A percentile compares a stretch with the other conserved stretches of the same genome.
Conservation (phyloP, 2,797 vertebrate species). For the Karalla daura region DNA sequence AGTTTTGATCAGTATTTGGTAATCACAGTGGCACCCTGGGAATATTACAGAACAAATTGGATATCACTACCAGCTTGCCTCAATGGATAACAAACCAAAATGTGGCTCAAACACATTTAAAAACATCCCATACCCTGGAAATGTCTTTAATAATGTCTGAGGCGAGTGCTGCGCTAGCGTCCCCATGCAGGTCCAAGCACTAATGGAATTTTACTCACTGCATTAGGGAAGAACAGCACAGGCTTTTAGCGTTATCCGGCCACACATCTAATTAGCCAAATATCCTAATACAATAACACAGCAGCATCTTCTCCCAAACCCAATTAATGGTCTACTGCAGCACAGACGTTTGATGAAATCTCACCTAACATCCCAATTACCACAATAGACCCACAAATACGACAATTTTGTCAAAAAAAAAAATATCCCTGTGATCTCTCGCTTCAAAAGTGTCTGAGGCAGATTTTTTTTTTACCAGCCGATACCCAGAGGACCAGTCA, state of each 20-base stretch:
- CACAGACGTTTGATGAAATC: conserved; percentile 71
- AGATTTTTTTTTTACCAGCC: conserved; percentile 28
- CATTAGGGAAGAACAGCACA: conserved; percentile 51
- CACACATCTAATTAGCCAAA: conserved; percentile 74
- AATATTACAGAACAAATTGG: conserved; percentile 49
- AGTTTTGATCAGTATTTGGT: conserved; percentile 34
- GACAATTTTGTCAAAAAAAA: conserved; percentile 30
- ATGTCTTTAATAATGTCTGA: conserved; percentile 48
- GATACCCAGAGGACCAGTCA: not conserved
- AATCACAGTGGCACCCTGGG: conserved; percentile 14
- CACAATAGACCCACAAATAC: conserved; percentile 25
- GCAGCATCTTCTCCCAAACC: conserved; percentile 65
- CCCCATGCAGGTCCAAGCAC: conserved; percentile 28
- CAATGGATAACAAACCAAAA: conserved; percentile 26
- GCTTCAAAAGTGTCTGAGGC: conserved; percentile 23
- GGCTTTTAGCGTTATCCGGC: conserved; percentile 65
- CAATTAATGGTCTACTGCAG: conserved; percentile 71
- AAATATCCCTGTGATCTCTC: conserved; percentile 35
- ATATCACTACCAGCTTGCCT: conserved; percentile 8
- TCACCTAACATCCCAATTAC: conserved; percentile 69
- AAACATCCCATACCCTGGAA: conserved; percentile 46
- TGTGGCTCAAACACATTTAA: conserved; percentile 41
- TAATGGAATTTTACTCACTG: conserved; percentile 59
- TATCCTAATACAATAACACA: conserved; percentile 73
- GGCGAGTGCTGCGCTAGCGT: conserved; percentile 22